These are phyloP conservation scores for Empidonax alnorum DNA, from an alignment of 2,113 vertebrate species.

Conservation along the genomic window DNA sequence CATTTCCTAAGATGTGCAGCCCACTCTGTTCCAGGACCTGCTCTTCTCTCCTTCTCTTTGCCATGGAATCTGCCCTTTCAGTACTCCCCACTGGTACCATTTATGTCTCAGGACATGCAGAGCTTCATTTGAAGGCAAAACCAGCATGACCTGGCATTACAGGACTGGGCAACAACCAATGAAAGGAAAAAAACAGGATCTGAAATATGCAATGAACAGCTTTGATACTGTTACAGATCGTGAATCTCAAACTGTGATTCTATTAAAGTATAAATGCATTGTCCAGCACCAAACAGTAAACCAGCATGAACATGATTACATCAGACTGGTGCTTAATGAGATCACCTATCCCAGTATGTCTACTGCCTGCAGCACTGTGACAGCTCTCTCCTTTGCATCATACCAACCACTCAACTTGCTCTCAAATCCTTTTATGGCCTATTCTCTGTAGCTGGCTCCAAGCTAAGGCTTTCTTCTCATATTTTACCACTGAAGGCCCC, in stretches of 20 bases:
- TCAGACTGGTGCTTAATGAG: not conserved
- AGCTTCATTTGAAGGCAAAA: not conserved
- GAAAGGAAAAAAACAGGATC: not conserved
- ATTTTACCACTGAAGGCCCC: not conserved
- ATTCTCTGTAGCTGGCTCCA: not conserved
- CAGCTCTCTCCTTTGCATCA: not conserved
- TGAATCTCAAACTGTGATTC: not conserved
- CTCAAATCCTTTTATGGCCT: not conserved
- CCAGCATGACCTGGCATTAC: rapidly evolving
- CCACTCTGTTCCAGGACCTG: not conserved
- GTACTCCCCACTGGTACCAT: not conserved
- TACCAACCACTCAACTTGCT: not conserved
- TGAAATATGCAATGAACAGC: not conserved
- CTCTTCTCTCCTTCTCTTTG: not conserved
- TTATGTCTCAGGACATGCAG: not conserved
- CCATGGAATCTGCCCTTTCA: not conserved
- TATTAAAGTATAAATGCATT: not conserved
- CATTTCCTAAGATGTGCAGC: not conserved
- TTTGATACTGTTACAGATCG: not conserved
- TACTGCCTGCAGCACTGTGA: not conserved
- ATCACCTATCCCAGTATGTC: not conserved
- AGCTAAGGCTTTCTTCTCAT: not conserved
- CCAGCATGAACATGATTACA: not conserved
- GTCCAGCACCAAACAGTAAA: not conserved
- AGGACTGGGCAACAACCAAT: not conserved